Percentiles rank a stretch among this genome's conserved stretches.
Evolutionary conservation across 2,113 vertebrate genomes (phyloP).

Genomic region (Microcebus lehilahytsara): DNA sequence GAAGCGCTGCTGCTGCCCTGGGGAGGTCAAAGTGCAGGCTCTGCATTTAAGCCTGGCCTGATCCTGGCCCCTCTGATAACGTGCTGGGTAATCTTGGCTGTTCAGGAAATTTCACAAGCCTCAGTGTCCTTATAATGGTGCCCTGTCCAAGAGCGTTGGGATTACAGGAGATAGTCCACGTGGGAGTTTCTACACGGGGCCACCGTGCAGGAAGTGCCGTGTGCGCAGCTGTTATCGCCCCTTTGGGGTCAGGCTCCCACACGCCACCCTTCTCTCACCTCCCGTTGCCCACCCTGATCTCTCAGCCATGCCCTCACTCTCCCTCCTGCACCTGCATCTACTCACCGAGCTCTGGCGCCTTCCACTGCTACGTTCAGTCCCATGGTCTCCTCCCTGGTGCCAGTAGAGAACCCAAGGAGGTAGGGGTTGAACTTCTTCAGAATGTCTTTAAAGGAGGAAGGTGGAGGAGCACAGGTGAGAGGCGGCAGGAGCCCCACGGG

Average conservation of each 20-base stretch:
- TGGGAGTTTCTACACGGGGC: no score
- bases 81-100: neutral
- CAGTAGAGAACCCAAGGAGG: conserved; percentile 89
- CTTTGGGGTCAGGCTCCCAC: neutral
- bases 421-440: conserved; percentile 92
- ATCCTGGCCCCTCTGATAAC: neutral
- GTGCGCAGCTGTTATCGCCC: rapidly evolving
- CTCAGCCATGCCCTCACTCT: neutral
- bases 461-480: neutral
- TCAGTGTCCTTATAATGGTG: neutral
- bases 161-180: rapidly evolving
- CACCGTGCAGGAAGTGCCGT: neutral
- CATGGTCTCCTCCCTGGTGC: conserved; percentile 72
- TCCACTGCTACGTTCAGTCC: conserved; percentile 89
- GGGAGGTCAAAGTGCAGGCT: neutral
- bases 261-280: no score
- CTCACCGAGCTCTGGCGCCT: conserved; percentile 89
- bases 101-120: neutral
- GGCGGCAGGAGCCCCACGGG: neutral
- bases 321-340: rapidly evolving
- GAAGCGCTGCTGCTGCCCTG: neutral
- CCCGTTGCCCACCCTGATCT: neutral
- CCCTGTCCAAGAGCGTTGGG: neutral
- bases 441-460: conserved; percentile 87
- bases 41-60: neutral